Percentiles rank a stretch among this genome's conserved stretches.
Evolutionary conservation across 2,113 vertebrate genomes (phyloP).

Genomic region (Nettapus auritus): DNA sequence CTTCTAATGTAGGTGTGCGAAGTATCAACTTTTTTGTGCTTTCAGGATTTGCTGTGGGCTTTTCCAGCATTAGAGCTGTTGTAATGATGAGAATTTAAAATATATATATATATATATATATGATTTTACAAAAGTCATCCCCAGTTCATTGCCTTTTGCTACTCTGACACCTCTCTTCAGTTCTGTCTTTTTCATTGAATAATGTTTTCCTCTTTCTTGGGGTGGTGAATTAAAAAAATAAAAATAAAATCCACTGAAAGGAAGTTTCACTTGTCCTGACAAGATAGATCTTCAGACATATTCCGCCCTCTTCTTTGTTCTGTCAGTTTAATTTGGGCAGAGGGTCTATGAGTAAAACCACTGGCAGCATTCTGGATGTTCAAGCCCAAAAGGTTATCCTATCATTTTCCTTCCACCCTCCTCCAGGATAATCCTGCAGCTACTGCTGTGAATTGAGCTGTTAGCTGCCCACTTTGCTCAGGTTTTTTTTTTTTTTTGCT

Average conservation of each 20-base stretch:
- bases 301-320: not conserved
- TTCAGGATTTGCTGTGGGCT: not conserved
- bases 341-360: not conserved
- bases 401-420: not conserved
- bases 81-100: too few relatives aligned
- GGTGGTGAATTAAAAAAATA: not conserved
- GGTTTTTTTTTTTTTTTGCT: not conserved
- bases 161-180: not conserved
- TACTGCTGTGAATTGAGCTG: not conserved
- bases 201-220: not conserved
- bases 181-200: not conserved
- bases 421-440: not conserved
- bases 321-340: not conserved
- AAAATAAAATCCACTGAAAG: not conserved
- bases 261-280: not conserved
- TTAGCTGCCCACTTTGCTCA: not conserved
- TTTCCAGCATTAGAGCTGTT: not conserved
- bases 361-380: not conserved
- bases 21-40: not conserved
- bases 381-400: not conserved
- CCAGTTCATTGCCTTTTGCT: fast-evolving
- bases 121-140: not conserved
- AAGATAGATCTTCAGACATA: not conserved
- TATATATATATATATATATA: too few relatives aligned
- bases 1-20: fast-evolving